Base-by-base conservation (phyloP, 2,797 vertebrate genomes). In the Varecia variegata region DNA sequence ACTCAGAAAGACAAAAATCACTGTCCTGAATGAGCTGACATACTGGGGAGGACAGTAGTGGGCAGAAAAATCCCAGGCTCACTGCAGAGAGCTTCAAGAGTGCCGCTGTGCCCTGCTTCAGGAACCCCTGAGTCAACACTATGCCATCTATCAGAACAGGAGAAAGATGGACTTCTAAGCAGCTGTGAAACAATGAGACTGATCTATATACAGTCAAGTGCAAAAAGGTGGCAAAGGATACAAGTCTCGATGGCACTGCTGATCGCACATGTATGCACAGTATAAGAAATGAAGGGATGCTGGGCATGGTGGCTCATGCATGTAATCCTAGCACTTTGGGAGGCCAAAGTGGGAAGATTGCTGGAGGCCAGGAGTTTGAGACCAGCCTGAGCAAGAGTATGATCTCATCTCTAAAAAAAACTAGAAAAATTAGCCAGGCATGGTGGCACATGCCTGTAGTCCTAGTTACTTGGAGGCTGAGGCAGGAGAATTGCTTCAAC, bases 1-100 rank as follows among this genome's bases (percentile, higher is more conserved):
- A 95, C 12, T 15, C 70, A 23, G 23, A 96, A 80, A 52, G 62
- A 65, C 32, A 56, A 87, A 65, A 87, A 38, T 13, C 38, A 79
- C 60, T 38, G 10, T 56, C 17, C 43, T 62, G 27, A 84, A 79
- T 15, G 38, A 84, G 17, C 30, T 89, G 38, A 68, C 8, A 21
- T n/a, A 17, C 30, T 20, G 30, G 7, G 23, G 13, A 13, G 45
- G 4, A 8, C 4, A 20, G 12, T 25, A 43, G 13, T 10, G n/a
- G 6, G 30, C 62, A 87, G 58, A 77, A 84, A 65, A 74, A 54
- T 5, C 45, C 47, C 40, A 50, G 52, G 27, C 32, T 88, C 21
- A 52, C 13, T n/a, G 43, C 15, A 7, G 18, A 92, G 35, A 62
- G 30, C 23, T 68, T 82, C 20, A 27, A 60, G 56, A 50, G 15